phyloP scores from a whole-genome alignment of 1,140 invertebrate genomes.

The Drosophila sechellia region DNA sequence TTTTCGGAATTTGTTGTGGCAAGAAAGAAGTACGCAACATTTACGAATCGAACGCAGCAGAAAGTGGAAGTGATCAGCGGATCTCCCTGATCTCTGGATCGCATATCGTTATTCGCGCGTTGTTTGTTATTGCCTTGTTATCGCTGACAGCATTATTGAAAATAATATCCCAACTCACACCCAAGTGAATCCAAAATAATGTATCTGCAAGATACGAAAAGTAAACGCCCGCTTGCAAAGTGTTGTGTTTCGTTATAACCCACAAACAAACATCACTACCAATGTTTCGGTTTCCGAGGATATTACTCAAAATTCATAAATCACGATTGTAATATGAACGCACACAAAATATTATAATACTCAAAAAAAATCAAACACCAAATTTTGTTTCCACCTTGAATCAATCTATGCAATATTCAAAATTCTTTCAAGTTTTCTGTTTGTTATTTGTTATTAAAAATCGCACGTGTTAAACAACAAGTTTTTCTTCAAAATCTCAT shows the following conservation, averaged over 20 bases:
- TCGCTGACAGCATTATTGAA: slow-evolving; percentile 37
- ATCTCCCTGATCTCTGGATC: slow-evolving; percentile 44
- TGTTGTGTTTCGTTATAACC: slow-evolving; percentile 36
- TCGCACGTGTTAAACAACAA: slow-evolving; percentile 30
- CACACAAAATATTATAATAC: slow-evolving; percentile 24
- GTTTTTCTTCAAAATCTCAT: slow-evolving; percentile 46
- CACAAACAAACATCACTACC: slow-evolving; percentile 26
- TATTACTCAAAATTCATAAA: slow-evolving; percentile 12
- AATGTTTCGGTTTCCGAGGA: slow-evolving; percentile 34
- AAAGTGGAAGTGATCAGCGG: slow-evolving; percentile 76
- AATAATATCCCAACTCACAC: neutral
- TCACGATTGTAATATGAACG: slow-evolving; percentile 8
- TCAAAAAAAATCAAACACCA: slow-evolving; percentile 5
- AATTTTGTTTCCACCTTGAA: slow-evolving; percentile 13
- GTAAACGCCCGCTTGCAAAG: slow-evolving; percentile 21
- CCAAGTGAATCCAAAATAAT: slow-evolving; percentile 29
- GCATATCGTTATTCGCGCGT: slow-evolving; percentile 33
- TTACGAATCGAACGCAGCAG: slow-evolving; percentile 79
- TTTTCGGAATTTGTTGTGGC: slow-evolving; percentile 40
- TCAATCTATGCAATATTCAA: slow-evolving; percentile 25
- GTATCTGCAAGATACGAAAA: slow-evolving; percentile 45
- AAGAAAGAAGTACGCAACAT: slow-evolving; percentile 73
- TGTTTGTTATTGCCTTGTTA: slow-evolving; percentile 39
- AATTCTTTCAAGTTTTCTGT: slow-evolving; percentile 39
- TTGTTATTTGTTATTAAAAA: slow-evolving; percentile 47